Evolutionary conservation across 2,797 vertebrate species (phyloP).

Genomic region (Peromyscus attwateri): DNA sequence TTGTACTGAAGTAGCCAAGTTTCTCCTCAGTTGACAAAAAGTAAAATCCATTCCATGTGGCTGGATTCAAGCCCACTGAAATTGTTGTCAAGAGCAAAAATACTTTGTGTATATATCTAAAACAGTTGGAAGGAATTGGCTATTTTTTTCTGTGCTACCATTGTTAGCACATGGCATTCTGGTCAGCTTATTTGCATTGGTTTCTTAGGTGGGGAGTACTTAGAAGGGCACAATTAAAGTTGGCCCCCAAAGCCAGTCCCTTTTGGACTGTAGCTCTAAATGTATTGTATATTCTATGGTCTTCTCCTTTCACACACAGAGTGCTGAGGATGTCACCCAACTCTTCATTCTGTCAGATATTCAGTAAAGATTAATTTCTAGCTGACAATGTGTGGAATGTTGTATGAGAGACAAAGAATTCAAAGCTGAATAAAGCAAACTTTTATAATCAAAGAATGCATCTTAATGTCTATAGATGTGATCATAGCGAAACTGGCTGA

Average conservation of each 20-base stretch:
- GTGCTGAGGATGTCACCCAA: neutral
- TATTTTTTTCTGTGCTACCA: neutral
- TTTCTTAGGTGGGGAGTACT: neutral
- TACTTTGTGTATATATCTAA: conserved; percentile 36
- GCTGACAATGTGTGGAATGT: neutral
- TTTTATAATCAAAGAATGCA: neutral
- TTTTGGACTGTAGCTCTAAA: conserved; percentile 20
- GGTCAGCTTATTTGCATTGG: neutral
- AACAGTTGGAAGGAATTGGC: conserved; percentile 22
- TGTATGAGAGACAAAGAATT: neutral
- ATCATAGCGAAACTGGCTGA: neutral
- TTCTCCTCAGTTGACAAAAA: conserved; percentile 60
- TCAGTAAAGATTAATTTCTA: neutral
- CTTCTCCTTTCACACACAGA: neutral
- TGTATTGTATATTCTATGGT: neutral
- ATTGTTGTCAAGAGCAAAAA: conserved; percentile 72
- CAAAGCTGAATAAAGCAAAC: neutral
- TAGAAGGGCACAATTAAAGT: neutral
- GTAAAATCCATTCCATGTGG: conserved; percentile 45
- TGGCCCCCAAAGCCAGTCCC: neutral
- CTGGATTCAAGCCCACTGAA: conserved; percentile 60
- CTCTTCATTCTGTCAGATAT: neutral
- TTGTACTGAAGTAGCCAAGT: conserved; percentile 67
- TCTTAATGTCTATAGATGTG: neutral
- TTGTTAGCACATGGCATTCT: neutral